Conservation (phyloP, 1,140 invertebrate species). For the Saccostrea glomerata region DNA sequence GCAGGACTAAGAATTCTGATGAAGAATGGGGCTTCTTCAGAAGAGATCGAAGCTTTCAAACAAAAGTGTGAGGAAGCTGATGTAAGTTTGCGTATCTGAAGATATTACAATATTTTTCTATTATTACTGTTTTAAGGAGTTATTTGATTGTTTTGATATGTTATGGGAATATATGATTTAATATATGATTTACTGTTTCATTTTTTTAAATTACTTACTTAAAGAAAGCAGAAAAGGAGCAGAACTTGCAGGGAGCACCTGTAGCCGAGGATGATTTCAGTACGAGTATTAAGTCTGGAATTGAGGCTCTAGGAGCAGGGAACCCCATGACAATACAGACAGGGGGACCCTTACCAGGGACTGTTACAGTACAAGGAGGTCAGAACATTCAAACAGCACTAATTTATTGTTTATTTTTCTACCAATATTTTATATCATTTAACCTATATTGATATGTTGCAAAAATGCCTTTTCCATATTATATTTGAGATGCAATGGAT, state of each 20-base stretch:
- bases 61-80: constrained; percentile 3
- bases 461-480: too few relatives aligned
- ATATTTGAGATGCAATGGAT: too few relatives aligned
- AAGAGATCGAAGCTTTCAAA: constrained; percentile 53
- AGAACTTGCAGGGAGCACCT: constrained; percentile 31
- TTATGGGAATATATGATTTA: neutral
- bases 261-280: constrained; percentile 39
- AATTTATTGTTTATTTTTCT: too few relatives aligned
- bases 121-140: neutral
- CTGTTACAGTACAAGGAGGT: constrained; percentile 56
- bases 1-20: constrained; percentile 51
- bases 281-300: constrained; percentile 32
- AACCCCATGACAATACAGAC: constrained; percentile 49
- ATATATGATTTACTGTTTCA: neutral
- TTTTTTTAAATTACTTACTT: neutral
- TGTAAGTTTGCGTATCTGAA: neutral
- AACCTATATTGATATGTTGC: too few relatives aligned
- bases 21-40: constrained; percentile 47
- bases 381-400: neutral
- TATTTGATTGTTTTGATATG: neutral
- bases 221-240: neutral
- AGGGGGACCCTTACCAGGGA: neutral
- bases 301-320: constrained; percentile 45
- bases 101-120: neutral
- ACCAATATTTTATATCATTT: too few relatives aligned